Percentiles rank a stretch among this genome's conserved stretches.
Conservation (phyloP, 2,113 vertebrate species). For the Lycocorax pyrrhopterus region DNA sequence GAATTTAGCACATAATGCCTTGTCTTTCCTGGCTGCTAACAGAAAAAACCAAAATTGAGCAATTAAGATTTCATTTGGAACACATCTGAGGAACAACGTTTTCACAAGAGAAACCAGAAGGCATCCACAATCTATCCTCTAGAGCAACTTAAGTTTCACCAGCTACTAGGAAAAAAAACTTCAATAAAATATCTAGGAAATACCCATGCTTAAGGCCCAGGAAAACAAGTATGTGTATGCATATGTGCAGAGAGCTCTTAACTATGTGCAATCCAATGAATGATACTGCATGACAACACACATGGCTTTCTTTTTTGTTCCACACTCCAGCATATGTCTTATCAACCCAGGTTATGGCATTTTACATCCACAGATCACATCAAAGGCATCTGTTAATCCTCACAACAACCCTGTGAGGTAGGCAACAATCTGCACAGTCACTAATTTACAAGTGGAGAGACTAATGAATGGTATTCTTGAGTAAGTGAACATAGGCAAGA, state of each 20-base stretch:
- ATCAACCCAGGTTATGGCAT: background rate
- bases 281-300: background rate
- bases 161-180: background rate
- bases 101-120: background rate
- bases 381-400: background rate
- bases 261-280: background rate
- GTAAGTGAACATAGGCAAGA: background rate
- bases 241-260: background rate
- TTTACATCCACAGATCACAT: background rate
- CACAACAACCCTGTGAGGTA: conserved; percentile 10
- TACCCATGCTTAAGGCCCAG: background rate
- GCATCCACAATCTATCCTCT: background rate
- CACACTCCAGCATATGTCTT: background rate
- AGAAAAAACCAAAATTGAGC: background rate
- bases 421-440: background rate
- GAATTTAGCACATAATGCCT: background rate
- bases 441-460: background rate
- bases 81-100: background rate
- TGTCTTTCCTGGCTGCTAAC: background rate
- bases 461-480: background rate
- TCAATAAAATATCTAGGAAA: background rate
- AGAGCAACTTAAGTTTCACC: background rate
- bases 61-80: background rate
- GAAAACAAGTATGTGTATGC: background rate
- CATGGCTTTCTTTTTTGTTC: background rate